Conservation (phyloP, 2,888 invertebrate genomes). For the Dusona sp. region DNA sequence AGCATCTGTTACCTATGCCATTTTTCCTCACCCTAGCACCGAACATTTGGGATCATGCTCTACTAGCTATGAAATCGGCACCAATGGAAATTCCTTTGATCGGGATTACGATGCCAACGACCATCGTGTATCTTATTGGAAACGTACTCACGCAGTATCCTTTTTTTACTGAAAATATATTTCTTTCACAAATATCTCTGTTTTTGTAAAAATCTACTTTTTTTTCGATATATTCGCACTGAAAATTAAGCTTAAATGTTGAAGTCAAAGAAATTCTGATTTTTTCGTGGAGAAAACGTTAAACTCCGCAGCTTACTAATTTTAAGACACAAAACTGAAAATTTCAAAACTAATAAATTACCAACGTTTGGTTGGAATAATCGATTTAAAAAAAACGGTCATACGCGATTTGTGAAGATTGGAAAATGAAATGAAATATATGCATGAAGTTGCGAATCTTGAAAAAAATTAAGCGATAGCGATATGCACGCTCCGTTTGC, state of each 20-base stretch:
- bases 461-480: background rate
- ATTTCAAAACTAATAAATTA: background rate
- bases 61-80: slow-evolving; percentile 89
- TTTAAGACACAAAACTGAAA: background rate
- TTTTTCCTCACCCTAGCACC: slow-evolving; percentile 92
- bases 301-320: background rate
- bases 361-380: background rate
- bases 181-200: background rate
- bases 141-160: slow-evolving; percentile 96
- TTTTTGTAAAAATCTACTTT: background rate
- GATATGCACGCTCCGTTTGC: background rate
- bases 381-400: background rate
- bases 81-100: slow-evolving; percentile 87
- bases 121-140: slow-evolving; percentile 91
- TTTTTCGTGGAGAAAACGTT: background rate
- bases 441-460: background rate
- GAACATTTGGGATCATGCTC: slow-evolving; percentile 92
- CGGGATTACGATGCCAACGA: slow-evolving; percentile 89
- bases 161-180: slow-evolving; percentile 74
- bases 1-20: slow-evolving; percentile 96
- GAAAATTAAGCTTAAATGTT: background rate
- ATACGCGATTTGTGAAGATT: background rate
- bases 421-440: background rate
- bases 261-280: background rate
- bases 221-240: background rate